phyloP scores from a whole-genome alignment of 1,140 invertebrate genomes.

The Paraescarpia echinospica region DNA sequence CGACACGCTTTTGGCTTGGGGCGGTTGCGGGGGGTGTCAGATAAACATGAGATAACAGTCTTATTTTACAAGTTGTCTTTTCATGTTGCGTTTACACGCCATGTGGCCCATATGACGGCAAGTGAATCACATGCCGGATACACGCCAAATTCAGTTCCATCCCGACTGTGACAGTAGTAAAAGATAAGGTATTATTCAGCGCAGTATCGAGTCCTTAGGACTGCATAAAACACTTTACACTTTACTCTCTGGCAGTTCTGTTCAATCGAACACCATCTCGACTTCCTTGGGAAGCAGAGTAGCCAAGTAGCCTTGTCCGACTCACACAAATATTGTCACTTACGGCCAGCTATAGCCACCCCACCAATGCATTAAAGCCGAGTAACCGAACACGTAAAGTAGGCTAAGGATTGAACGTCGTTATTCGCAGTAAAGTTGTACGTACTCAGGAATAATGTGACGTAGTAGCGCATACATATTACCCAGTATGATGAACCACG shows the following conservation, averaged over 20 bases:
- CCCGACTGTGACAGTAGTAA: background rate
- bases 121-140: background rate
- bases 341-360: background rate
- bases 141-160: background rate
- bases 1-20: background rate
- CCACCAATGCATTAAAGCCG: background rate
- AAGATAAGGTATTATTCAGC: background rate
- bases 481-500: background rate
- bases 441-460: background rate
- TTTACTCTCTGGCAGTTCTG: too few species aligned
- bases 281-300: background rate
- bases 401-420: background rate
- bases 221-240: too few species aligned
- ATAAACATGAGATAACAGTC: background rate
- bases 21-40: background rate
- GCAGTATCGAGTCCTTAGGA: too few species aligned
- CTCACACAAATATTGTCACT: background rate
- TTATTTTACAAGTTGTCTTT: background rate
- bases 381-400: background rate
- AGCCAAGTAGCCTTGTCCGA: background rate
- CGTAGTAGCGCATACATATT: background rate
- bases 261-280: too few species aligned
- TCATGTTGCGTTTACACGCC: background rate
- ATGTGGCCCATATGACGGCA: background rate
- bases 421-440: background rate